Evolutionary conservation across 2,797 vertebrate species (phyloP).

Genomic region (Enteromius afrohamiltoni): DNA sequence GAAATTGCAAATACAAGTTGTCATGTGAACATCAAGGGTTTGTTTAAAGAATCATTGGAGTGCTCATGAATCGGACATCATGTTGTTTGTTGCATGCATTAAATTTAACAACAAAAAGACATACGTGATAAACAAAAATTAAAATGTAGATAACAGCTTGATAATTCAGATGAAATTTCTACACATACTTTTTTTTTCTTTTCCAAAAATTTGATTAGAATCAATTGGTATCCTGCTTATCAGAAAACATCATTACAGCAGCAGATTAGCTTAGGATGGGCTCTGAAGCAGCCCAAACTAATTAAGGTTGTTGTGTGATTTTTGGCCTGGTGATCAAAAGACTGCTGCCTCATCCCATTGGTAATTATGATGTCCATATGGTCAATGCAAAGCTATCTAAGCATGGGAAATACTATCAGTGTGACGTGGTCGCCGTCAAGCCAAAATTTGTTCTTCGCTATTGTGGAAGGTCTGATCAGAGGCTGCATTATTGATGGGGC

Average conservation of each 20-base stretch:
- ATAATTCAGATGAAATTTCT: not conserved
- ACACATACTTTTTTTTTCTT: not conserved
- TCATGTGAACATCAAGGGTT: not conserved
- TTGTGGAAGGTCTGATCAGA: slow-evolving; percentile 77
- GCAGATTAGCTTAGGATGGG: slow-evolving; percentile 53
- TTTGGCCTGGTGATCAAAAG: slow-evolving; percentile 82
- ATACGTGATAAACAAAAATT: not conserved
- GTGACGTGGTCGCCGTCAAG: slow-evolving; percentile 62
- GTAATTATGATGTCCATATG: slow-evolving; percentile 86
- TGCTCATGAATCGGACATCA: not conserved
- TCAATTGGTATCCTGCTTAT: slow-evolving; percentile 38
- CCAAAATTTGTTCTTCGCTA: slow-evolving; percentile 82
- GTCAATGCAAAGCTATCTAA: slow-evolving; percentile 76
- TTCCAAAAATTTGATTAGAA: slow-evolving; percentile 30
- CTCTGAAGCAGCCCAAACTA: slow-evolving; percentile 67
- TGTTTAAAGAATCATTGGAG: not conserved
- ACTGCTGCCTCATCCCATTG: slow-evolving; percentile 79
- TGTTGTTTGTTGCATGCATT: not conserved
- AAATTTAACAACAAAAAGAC: not conserved
- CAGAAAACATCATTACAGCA: slow-evolving; percentile 45
- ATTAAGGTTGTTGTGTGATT: slow-evolving; percentile 83
- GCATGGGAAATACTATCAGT: slow-evolving; percentile 80
- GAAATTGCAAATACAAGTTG: not conserved
- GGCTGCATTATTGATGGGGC: slow-evolving; percentile 79
- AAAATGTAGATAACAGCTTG: not conserved